Base-by-base conservation (phyloP, 2,113 vertebrate genomes). In the Ancistrus triradiatus region DNA sequence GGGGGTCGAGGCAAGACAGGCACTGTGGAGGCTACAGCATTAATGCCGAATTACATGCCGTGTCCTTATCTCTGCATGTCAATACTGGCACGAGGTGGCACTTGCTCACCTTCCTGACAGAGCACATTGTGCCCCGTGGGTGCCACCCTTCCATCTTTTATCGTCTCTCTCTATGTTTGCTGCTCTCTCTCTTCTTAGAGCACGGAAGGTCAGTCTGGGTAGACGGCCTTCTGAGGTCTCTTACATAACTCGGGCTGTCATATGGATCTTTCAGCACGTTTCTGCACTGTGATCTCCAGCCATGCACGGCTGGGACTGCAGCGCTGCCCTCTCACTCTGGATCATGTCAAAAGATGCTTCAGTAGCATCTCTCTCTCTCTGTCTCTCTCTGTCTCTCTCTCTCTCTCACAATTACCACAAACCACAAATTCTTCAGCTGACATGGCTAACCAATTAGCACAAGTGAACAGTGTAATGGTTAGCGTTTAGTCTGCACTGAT, bases 91-190 rank as follows among this genome's bases (percentile, higher is more conserved):
- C 42, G 66, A 65, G 73, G 51, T 48, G 68, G 72, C 70, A 25
- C 64, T 35, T 38, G 68, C 50, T 60, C 64, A 68, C 60, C 62
- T 46, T 60, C 42, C 25, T 59, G 59, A 43, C 66, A 70, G 37
- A 66, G 68, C 68, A 75, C 74, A 72, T 47, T 10, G 61, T 21
- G 55, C 66, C 48, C 71, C 65, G 42, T 74, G 27, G 4, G 53
- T 60, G 43, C 59, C 50, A 68, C 53, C 71, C 76, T n/a, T 59
- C 59, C 50, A 18, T 21, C 51, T 56, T 17, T 58, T 27, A n/a
- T 15, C 11, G 3, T 4, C 28, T 40, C 11, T 18, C 8, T 62
- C 28, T 37, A 7, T 22, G 37, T 25, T 42, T 35, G 15, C 18
- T 55, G 46, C 17, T 44, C 42, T 40, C 17, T 14, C 17, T 25